phyloP scores from a whole-genome alignment of 2,113 vertebrate genomes.

The Equus przewalskii region DNA sequence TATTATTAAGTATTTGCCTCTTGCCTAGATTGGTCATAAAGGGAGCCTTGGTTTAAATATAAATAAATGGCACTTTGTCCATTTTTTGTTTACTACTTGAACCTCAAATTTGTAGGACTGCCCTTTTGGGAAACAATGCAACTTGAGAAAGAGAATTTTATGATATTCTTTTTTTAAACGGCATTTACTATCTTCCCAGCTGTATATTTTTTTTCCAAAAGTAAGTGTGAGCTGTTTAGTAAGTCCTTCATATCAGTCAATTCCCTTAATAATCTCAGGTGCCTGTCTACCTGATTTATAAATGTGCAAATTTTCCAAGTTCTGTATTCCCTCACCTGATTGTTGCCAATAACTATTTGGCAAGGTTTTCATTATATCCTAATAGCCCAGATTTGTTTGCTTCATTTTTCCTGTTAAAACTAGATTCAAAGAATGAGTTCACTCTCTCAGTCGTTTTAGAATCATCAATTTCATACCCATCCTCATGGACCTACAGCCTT shows the following conservation, averaged over 20 bases:
- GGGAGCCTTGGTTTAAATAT: not conserved
- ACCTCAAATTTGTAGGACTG: not conserved
- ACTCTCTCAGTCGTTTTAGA: conserved; percentile 44
- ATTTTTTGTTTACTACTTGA: not conserved
- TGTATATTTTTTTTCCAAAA: not conserved
- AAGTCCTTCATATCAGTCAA: not conserved
- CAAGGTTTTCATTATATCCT: conserved; percentile 68
- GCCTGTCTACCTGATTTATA: conserved; percentile 64
- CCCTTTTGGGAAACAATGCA: not conserved
- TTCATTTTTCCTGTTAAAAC: conserved; percentile 72
- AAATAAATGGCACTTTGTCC: not conserved
- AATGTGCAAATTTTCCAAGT: conserved; percentile 48
- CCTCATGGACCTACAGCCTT: not conserved
- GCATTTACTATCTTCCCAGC: not conserved
- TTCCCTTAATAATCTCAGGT: conserved; percentile 52
- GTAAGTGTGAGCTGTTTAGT: not conserved
- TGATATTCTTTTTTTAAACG: not conserved
- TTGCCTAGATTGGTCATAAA: not conserved
- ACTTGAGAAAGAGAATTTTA: not conserved
- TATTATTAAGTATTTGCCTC: not conserved
- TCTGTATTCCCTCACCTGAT: conserved; percentile 31
- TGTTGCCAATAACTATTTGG: conserved; percentile 62
- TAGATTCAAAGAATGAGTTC: conserved; percentile 46
- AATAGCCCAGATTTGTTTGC: conserved; percentile 65
- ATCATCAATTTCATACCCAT: not conserved